Evolutionary conservation across 2,888 invertebrate species (phyloP).

Genomic region (Lasius platythorax): DNA sequence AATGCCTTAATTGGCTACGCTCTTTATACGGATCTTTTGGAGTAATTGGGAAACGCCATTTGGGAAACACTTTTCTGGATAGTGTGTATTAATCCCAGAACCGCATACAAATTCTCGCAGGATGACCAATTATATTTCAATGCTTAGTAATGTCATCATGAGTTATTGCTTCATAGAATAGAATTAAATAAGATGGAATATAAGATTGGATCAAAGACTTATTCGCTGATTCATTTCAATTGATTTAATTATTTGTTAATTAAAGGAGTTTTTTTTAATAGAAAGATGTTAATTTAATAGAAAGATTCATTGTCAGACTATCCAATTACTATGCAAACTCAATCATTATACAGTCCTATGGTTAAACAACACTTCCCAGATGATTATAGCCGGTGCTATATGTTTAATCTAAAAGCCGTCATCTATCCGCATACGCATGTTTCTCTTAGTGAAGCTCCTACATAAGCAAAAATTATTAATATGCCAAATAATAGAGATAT

Average conservation of each 20-base stretch:
- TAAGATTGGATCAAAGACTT: neutral
- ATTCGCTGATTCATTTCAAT: neutral
- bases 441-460: slow-evolving; percentile 25
- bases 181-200: neutral
- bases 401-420: slow-evolving; percentile 44
- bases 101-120: slow-evolving; percentile 4
- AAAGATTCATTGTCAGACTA: neutral
- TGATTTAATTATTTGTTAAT: slow-evolving; percentile 20
- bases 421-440: slow-evolving; percentile 22
- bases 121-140: slow-evolving; percentile 18
- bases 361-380: slow-evolving; percentile 1
- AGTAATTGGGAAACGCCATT: neutral
- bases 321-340: slow-evolving; percentile 11
- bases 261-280: neutral
- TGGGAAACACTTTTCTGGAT: slow-evolving; percentile 31
- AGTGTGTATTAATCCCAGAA: neutral
- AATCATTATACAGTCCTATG: neutral
- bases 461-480: slow-evolving; percentile 30
- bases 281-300: neutral
- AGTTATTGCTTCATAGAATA: too few relatives aligned
- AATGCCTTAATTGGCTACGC: neutral
- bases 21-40: neutral
- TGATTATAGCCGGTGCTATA: neutral
- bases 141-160: neutral
- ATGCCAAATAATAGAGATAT: neutral